These are phyloP conservation scores for Andrena chrysosceles DNA, from an alignment of 2,888 invertebrate genomes.

Conservation along the genomic window DNA sequence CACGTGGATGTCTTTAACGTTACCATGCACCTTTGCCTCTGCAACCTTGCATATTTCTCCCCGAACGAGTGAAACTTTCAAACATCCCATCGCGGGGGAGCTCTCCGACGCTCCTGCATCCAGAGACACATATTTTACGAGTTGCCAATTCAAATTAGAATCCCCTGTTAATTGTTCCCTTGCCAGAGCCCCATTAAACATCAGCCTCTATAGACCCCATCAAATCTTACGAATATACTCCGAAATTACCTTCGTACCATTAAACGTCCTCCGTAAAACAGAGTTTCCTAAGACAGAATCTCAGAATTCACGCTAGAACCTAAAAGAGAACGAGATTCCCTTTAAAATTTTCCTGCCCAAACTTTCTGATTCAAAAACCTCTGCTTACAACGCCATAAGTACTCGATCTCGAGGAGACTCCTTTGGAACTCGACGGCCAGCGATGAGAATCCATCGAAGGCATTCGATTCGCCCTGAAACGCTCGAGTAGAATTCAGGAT, in stretches of 20 bases:
- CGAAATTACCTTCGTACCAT: slow-evolving; percentile 2
- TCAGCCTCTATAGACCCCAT: slow-evolving; percentile 9
- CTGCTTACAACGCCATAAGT: no score
- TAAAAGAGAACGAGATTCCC: no score
- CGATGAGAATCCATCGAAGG: slow-evolving; percentile 41
- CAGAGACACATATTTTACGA: neutral
- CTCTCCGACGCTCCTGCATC: neutral
- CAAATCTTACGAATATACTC: neutral
- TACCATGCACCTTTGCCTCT: neutral
- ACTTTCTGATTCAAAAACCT: no score
- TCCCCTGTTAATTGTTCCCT: slow-evolving; percentile 16
- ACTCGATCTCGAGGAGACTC: no score
- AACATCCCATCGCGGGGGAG: neutral
- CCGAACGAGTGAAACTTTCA: neutral
- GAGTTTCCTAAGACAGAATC: no score
- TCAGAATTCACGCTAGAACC: no score
- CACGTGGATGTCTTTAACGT: neutral
- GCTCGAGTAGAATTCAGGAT: slow-evolving; percentile 34
- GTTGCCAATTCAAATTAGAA: neutral
- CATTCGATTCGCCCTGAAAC: slow-evolving; percentile 14
- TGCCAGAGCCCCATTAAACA: slow-evolving; percentile 8
- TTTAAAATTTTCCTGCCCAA: no score
- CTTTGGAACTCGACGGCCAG: slow-evolving; percentile 1
- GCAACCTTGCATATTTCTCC: slow-evolving; percentile 7
- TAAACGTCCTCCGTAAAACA: slow-evolving; percentile 1